These are phyloP conservation scores for Tympanoctomys barrerae DNA, from an alignment of 2,797 vertebrate genomes.

Conservation along the genomic window DNA sequence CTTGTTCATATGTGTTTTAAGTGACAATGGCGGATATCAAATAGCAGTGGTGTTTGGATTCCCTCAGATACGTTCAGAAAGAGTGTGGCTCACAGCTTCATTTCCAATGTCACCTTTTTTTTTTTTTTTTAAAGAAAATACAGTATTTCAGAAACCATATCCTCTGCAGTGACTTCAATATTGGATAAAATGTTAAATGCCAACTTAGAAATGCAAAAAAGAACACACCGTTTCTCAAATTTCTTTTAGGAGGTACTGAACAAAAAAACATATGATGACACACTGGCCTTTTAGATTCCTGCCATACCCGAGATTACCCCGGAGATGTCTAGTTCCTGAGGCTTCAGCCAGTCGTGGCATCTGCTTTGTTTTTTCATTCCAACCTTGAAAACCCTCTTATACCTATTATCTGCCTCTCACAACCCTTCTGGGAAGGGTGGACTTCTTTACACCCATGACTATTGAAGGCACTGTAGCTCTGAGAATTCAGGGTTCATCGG, in stretches of 20 bases:
- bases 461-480: neutral
- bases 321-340: rapidly evolving
- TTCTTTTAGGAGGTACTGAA: neutral
- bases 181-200: slow-evolving; percentile 17
- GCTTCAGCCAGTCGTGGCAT: neutral
- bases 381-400: neutral
- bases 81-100: slow-evolving; percentile 38
- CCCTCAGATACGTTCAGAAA: neutral
- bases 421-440: neutral
- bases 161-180: slow-evolving; percentile 16
- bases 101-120: slow-evolving; percentile 24
- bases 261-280: neutral
- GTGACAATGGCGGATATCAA: neutral
- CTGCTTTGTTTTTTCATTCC: neutral
- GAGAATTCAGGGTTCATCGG: neutral
- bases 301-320: neutral
- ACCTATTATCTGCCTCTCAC: neutral
- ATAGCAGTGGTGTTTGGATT: neutral
- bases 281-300: neutral
- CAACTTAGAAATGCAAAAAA: slow-evolving; percentile 34
- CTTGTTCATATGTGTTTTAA: neutral
- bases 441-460: neutral
- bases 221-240: neutral
- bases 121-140: neutral
- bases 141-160: slow-evolving; percentile 27